A percentile compares a stretch with the other conserved stretches of the same genome.
phyloP scores from a whole-genome alignment of 2,888 invertebrate species.

The Agrilus cyanescens region DNA sequence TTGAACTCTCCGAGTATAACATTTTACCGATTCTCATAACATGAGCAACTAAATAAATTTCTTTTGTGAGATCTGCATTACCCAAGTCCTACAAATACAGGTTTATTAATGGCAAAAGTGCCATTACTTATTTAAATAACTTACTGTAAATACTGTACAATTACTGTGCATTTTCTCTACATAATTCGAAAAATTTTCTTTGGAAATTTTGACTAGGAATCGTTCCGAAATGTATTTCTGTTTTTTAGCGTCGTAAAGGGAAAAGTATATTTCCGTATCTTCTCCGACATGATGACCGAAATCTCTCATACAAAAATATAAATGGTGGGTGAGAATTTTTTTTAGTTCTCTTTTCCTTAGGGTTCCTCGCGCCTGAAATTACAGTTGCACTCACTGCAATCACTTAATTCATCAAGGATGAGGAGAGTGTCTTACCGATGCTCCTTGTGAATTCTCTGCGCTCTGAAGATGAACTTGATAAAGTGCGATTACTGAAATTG shows the following conservation, averaged over 20 bases:
- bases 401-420: not conserved
- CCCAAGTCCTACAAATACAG: conserved; percentile 57
- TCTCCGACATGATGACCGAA: conserved; percentile 82
- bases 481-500: conserved; percentile 78
- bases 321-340: conserved; percentile 58
- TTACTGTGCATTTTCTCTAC: conserved; percentile 78
- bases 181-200: conserved; percentile 83
- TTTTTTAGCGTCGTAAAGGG: conserved; percentile 69
- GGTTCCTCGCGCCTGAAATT: conserved; percentile 41
- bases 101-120: not conserved
- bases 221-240: conserved; percentile 76
- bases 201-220: conserved; percentile 78
- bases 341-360: conserved; percentile 43
- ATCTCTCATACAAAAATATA: conserved; percentile 79
- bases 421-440: conserved; percentile 47
- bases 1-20: conserved; percentile 48
- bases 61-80: conserved; percentile 70
- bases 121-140: conserved; percentile 4
- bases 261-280: conserved; percentile 80
- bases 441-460: conserved; percentile 56
- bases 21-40: conserved; percentile 83
- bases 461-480: conserved; percentile 70
- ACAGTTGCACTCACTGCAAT: not conserved
- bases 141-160: conserved; percentile 72
- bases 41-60: conserved; percentile 80